These are phyloP conservation scores for Caenorhabditis briggsae DNA, from an alignment of 1,140 invertebrate species.

Conservation along the genomic window DNA sequence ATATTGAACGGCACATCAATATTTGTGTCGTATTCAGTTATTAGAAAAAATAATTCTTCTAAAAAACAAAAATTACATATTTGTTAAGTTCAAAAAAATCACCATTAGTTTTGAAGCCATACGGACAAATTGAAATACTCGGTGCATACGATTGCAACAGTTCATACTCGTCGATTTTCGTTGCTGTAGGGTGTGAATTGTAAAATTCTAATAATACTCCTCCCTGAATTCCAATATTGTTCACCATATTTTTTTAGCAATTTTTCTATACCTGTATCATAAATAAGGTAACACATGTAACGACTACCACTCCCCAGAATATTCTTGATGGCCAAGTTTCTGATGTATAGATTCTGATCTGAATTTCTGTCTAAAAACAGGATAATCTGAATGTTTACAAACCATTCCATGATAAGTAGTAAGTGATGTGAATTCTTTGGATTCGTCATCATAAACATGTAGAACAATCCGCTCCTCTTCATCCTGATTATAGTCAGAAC, in stretches of 20 bases:
- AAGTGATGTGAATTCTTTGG: constrained; percentile 61
- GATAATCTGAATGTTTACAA: background rate
- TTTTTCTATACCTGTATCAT: constrained; percentile 62
- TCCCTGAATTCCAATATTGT: constrained; percentile 3
- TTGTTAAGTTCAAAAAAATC: background rate
- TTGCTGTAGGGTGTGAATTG: constrained; percentile 58
- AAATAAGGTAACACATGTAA: constrained; percentile 63
- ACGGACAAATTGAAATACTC: constrained; percentile 49
- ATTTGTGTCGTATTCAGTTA: background rate
- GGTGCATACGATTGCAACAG: background rate
- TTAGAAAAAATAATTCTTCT: constrained; percentile 3
- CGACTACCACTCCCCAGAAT: constrained; percentile 63
- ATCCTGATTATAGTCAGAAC: constrained; percentile 22
- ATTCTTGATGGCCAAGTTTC: constrained; percentile 62
- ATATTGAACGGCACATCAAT: background rate
- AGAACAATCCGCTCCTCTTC: constrained; percentile 61
- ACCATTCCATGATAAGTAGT: constrained; percentile 67
- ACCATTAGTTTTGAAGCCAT: constrained; percentile 4
- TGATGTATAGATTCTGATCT: constrained; percentile 60
- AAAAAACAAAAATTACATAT: background rate
- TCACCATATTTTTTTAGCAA: background rate
- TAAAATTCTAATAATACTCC: constrained; percentile 61
- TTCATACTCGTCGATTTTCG: constrained; percentile 39
- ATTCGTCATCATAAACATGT: constrained; percentile 65
- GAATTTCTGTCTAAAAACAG: background rate